phyloP scores from a whole-genome alignment of 2,797 vertebrate genomes.

The Euthynnus affinis region DNA sequence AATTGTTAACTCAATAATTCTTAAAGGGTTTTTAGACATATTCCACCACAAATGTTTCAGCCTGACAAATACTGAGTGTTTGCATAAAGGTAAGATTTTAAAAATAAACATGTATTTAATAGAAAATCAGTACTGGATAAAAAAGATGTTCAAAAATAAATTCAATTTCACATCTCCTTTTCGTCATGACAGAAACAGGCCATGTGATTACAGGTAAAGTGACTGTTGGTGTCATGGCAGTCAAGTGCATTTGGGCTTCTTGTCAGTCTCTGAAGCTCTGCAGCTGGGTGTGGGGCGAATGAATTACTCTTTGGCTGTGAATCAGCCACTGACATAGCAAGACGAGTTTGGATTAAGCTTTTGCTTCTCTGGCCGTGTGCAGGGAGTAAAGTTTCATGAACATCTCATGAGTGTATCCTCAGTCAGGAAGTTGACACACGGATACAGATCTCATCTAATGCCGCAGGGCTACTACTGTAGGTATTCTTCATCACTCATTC shows the following conservation, averaged over 20 bases:
- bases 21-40: too few relatives aligned
- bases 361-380: background rate
- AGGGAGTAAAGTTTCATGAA: slow-evolving; percentile 3
- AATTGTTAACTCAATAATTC: too few relatives aligned
- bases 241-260: slow-evolving; percentile 62
- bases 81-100: background rate
- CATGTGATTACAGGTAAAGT: slow-evolving; percentile 62
- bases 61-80: background rate
- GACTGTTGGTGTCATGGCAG: slow-evolving; percentile 63
- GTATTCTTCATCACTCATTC: too few relatives aligned
- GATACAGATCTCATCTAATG: background rate
- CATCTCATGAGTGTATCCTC: background rate
- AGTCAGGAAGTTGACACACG: slow-evolving; percentile 4
- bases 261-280: slow-evolving; percentile 50
- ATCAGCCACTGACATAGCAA: slow-evolving; percentile 15
- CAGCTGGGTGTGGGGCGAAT: slow-evolving; percentile 62
- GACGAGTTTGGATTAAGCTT: slow-evolving; percentile 7
- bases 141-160: slow-evolving; percentile 49
- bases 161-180: slow-evolving; percentile 48
- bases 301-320: slow-evolving; percentile 58
- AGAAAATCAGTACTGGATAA: background rate
- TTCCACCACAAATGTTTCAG: background rate
- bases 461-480: background rate
- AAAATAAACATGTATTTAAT: background rate
- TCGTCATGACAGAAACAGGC: slow-evolving; percentile 48